A percentile compares a stretch with the other conserved stretches of the same genome.
Evolutionary conservation across 2,797 vertebrate species (phyloP).

Genomic region (Cheirogaleus major): DNA sequence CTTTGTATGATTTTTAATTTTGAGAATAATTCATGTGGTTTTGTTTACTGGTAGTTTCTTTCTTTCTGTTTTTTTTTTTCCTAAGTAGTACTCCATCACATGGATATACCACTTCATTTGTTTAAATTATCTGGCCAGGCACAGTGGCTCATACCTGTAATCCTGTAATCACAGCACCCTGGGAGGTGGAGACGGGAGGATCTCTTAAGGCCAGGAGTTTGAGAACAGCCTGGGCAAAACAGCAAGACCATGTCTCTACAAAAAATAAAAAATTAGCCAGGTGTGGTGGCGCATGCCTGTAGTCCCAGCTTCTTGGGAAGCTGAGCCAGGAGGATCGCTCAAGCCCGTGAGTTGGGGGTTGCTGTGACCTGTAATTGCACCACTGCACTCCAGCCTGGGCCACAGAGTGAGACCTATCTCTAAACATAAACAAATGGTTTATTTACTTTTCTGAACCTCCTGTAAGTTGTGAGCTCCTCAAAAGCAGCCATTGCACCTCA

Average conservation of each 20-base stretch:
- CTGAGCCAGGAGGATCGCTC: background rate
- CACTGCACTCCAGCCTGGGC: too few relatives aligned
- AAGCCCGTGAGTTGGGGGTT: background rate
- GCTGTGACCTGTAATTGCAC: background rate
- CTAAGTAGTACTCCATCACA: background rate
- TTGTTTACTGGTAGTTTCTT: background rate
- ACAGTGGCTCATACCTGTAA: background rate
- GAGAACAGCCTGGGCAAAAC: background rate
- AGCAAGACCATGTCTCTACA: background rate
- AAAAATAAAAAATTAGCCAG: background rate
- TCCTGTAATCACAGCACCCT: background rate
- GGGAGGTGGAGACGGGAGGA: background rate
- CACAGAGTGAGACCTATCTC: background rate
- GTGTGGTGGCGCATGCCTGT: background rate
- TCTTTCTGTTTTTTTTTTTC: background rate
- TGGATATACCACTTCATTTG: background rate
- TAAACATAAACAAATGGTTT: background rate
- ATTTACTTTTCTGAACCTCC: background rate
- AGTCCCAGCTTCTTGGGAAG: background rate
- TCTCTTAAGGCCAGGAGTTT: background rate
- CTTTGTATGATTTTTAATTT: background rate
- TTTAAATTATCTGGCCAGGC: background rate
- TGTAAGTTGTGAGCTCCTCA: background rate
- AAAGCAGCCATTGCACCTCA: background rate
- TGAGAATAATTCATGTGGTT: background rate